phyloP scores from a whole-genome alignment of 30 jellyfish, hydroid and myxozoan species.

The Pelagia noctiluca region DNA sequence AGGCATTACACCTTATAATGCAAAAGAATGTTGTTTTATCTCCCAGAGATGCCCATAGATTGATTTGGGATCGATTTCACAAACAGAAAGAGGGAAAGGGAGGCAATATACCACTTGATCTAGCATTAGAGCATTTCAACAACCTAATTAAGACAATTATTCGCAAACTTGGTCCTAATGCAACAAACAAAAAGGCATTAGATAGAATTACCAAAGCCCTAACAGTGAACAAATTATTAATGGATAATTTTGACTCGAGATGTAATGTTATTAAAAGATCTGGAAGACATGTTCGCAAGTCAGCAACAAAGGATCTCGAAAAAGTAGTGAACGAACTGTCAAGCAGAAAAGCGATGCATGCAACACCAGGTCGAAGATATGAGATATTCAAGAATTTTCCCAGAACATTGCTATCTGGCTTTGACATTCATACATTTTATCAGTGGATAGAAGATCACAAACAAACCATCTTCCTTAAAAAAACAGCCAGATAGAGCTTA shows the following conservation, averaged over 20 bases:
- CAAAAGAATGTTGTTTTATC: conserved; percentile 34
- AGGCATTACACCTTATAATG: conserved; percentile 10
- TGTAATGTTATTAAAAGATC: conserved; percentile 9
- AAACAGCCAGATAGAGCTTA: no score
- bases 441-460: no score
- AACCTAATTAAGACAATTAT: conserved; percentile 21
- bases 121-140: conserved; percentile 30
- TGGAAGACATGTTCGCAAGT: conserved; percentile 29
- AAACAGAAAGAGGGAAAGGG: conserved; percentile 35
- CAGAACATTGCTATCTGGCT: no score
- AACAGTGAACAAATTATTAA: conserved; percentile 17
- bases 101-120: conserved; percentile 64
- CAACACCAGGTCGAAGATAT: no score
- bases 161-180: conserved; percentile 46
- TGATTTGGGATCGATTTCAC: conserved; percentile 40
- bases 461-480: no score
- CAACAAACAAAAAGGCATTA: no score
- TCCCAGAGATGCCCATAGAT: conserved; percentile 34
- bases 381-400: no score
- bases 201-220: conserved; percentile 44
- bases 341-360: no score
- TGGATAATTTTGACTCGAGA: conserved; percentile 45
- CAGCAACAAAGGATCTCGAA: no score
- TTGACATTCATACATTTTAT: no score
- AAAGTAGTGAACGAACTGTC: no score